Conservation (phyloP, 2,797 vertebrate genomes). For the Chiroxiphia lanceolata region DNA sequence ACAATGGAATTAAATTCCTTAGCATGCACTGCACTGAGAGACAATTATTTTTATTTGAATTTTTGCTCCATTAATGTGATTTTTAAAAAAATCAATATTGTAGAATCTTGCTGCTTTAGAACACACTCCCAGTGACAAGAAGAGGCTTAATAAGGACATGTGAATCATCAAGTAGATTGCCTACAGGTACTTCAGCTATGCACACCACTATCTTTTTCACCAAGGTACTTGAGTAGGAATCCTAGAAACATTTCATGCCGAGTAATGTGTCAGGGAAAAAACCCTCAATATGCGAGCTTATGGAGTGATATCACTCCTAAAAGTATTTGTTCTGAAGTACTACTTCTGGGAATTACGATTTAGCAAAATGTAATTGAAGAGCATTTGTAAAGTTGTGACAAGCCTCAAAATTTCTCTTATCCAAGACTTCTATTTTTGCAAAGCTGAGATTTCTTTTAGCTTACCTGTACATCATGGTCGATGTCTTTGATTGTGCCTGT, state of each 20-base stretch:
- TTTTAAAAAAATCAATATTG: not conserved
- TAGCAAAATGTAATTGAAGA: not conserved
- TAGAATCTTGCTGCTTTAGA: not conserved
- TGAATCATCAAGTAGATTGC: constrained; percentile 22
- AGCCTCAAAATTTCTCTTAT: not conserved
- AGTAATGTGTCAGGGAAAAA: not conserved
- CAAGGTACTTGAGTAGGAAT: not conserved
- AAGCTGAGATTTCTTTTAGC: not conserved
- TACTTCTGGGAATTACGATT: constrained; percentile 3
- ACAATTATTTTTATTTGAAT: not conserved
- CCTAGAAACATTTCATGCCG: not conserved
- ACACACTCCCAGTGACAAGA: not conserved
- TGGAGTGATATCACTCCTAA: not conserved
- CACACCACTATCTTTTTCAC: not conserved
- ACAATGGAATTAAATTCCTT: not conserved
- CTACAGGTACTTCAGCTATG: not conserved
- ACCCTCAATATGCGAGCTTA: accelerated
- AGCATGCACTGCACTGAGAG: not conserved
- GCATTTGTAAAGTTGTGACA: not conserved
- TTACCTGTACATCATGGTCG: not conserved
- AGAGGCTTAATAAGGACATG: not conserved
- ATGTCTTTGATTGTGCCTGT: not conserved
- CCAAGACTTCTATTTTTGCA: not conserved
- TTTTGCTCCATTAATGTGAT: not conserved
- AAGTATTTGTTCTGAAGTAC: not conserved